A percentile compares a stretch with the other conserved stretches of the same genome.
These are phyloP conservation scores for Plebejus argus DNA, from an alignment of 2,888 invertebrate species.

Conservation along the genomic window DNA sequence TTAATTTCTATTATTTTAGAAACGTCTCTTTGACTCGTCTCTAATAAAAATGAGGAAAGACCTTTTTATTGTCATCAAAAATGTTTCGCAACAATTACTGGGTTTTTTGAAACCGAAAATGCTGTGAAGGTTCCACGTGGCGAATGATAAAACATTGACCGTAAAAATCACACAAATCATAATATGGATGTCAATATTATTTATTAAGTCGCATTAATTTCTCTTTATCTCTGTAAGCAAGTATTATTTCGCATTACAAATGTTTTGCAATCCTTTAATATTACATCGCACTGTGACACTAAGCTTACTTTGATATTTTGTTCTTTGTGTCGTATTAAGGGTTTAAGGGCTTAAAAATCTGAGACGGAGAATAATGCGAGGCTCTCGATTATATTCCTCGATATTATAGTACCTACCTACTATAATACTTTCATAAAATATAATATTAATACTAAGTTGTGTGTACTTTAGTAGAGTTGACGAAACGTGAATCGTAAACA, in stretches of 20 bases:
- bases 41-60: neutral
- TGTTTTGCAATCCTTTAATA: constrained; percentile 65
- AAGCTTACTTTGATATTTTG: constrained; percentile 61
- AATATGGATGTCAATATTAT: constrained; percentile 4
- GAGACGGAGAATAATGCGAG: constrained; percentile 24
- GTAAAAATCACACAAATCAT: constrained; percentile 9
- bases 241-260: constrained; percentile 60
- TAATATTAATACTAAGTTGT: neutral
- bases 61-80: neutral
- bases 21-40: neutral
- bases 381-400: neutral
- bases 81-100: neutral
- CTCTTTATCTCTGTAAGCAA: constrained; percentile 30
- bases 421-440: neutral
- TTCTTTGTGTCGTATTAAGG: constrained; percentile 67
- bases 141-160: neutral
- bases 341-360: constrained; percentile 61
- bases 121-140: neutral
- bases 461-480: neutral
- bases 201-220: constrained; percentile 20
- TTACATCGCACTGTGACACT: constrained; percentile 64
- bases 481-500: too few species aligned
- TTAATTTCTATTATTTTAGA: neutral
- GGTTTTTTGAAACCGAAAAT: neutral
- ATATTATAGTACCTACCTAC: too few species aligned